Evolutionary conservation across 1,140 invertebrate species (phyloP).

Genomic region (Hyles vespertilio): DNA sequence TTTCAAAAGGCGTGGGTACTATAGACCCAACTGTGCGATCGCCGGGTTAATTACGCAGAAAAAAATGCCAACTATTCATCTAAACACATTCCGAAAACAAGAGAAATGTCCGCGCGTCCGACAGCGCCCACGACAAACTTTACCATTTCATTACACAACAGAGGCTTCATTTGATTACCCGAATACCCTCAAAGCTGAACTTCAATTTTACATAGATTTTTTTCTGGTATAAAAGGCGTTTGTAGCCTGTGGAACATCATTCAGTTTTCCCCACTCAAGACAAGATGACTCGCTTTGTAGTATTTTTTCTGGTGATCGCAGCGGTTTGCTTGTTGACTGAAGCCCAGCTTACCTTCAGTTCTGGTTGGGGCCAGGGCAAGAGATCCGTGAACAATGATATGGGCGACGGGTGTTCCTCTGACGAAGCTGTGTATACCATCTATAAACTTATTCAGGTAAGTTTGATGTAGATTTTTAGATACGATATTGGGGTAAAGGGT

Average conservation of each 20-base stretch:
- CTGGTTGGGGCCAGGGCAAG: conserved; percentile 37
- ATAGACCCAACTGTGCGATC: too few species aligned
- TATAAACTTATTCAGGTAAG: conserved; percentile 39
- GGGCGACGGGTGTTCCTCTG: conserved; percentile 22
- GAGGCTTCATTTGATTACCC: conserved; percentile 26
- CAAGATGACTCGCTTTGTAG: conserved; percentile 27
- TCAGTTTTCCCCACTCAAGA: conserved; percentile 1
- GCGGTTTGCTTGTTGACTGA: conserved; percentile 20
- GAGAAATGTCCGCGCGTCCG: too few species aligned
- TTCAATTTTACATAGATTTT: conserved; percentile 6
- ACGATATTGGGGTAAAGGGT: too few species aligned
- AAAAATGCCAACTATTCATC: too few species aligned
- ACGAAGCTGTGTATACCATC: conserved; percentile 31
- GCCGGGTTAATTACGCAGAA: too few species aligned
- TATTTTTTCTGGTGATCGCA: conserved; percentile 22
- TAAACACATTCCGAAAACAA: too few species aligned
- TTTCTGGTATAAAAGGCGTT: conserved; percentile 4
- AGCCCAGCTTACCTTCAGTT: conserved; percentile 36
- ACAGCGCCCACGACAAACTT: too few species aligned
- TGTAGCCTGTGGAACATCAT: neutral
- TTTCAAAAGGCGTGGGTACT: too few species aligned
- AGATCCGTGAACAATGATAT: conserved; percentile 21
- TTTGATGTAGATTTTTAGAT: neutral
- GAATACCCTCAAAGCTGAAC: conserved; percentile 13
- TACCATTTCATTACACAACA: conserved; percentile 18